Evolutionary conservation across 1,140 invertebrate species (phyloP), one percentile per base, ranked within the genome.

Genomic region (Trichonephila clavipes): DNA sequence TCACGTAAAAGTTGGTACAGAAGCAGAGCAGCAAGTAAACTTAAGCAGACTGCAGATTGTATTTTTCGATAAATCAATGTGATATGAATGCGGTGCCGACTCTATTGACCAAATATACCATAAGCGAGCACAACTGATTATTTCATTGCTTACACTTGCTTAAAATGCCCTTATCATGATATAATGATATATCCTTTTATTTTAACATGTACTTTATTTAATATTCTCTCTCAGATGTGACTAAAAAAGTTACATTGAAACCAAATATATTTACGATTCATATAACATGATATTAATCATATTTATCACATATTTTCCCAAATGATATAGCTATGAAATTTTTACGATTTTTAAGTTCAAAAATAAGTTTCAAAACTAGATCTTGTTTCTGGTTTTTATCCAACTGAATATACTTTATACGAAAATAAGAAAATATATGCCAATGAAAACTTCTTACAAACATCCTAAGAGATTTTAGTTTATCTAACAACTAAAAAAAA

Each of bases 41-140:
- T 44, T 62, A 64, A 62, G 34, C 64, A 64, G 91, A 92, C 19
- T 88, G 19, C 7, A 92, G 90, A 88, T 81, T 93, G 92, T 93
- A 93, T 93, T 93, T 93, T 93, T 93, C 85, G 92, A 93, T 93
- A 93, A 64, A 88, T 86, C 66, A 69, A 93, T 93, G 92, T 93
- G 92, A 93, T 93, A 93, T 82, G 92, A 81, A 69, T 81, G 86
- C 88, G 85, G 86, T 88, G 92, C 85, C 66, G 92, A 93, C 58
- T 87, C 72, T 81, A 81, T 85, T 93, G 92, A 88, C 92, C 92
- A 93, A 93, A 61, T 58, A 59, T 81, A 59, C 72, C 28, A 77
- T 40, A 34, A 34, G 72, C 72, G 34, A 77, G 72, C 72, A 77
- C 72, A 77, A 77, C 24, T 24, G 24, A 40, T 77, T 18, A 77